phyloP scores from a whole-genome alignment of 2,797 vertebrate genomes.

The Sphenopsis melanotis region DNA sequence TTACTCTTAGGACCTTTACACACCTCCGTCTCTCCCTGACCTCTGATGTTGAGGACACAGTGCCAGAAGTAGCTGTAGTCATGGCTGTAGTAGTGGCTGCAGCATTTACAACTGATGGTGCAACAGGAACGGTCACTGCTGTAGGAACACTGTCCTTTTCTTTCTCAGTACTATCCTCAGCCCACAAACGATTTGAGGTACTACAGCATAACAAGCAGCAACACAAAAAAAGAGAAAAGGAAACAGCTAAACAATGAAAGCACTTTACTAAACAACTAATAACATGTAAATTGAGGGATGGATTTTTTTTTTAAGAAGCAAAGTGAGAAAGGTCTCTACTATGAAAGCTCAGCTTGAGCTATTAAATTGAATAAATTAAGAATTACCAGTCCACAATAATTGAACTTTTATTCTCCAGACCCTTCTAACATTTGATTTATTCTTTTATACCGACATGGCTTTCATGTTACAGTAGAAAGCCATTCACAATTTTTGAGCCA shows the following conservation, averaged over 20 bases:
- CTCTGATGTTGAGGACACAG: conserved; percentile 85
- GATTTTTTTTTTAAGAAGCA: conserved; percentile 70
- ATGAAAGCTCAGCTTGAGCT: conserved; percentile 56
- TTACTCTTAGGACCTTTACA: conserved; percentile 71
- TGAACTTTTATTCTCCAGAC: neutral
- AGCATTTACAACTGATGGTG: conserved; percentile 95
- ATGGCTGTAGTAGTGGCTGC: conserved; percentile 85
- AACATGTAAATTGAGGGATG: conserved; percentile 72
- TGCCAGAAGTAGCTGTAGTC: conserved; percentile 88
- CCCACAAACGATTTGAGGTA: conserved; percentile 93
- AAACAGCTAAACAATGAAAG: conserved; percentile 83
- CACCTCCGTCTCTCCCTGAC: conserved; percentile 96
- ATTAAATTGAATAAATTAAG: conserved; percentile 22
- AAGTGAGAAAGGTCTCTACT: conserved; percentile 47
- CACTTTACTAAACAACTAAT: conserved; percentile 74
- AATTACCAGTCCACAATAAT: conserved; percentile 35
- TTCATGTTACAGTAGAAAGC: conserved; percentile 38
- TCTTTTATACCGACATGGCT: conserved; percentile 35
- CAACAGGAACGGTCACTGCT: conserved; percentile 91
- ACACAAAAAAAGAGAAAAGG: conserved; percentile 83
- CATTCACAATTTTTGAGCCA: conserved; percentile 41
- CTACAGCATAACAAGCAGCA: conserved; percentile 78
- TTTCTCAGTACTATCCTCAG: conserved; percentile 94
- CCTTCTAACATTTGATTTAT: neutral
- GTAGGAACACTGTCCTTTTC: conserved; percentile 92